Base-by-base conservation (phyloP, 2,113 vertebrate species). In the Myotis davidii region DNA sequence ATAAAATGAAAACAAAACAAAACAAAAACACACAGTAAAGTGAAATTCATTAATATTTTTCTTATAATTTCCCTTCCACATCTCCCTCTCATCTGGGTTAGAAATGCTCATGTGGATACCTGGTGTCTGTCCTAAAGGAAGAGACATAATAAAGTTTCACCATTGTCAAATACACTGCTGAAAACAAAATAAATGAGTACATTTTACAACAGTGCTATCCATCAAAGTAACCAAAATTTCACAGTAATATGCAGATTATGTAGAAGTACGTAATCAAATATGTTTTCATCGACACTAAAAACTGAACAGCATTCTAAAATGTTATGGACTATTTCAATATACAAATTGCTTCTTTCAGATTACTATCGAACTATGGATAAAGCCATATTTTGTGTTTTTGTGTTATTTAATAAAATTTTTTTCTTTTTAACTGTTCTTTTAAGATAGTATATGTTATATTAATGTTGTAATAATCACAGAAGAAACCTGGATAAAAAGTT, bases 71-170 rank as follows among this genome's bases (percentile, higher is more conserved):
- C 32, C 48, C 73, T 82, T 85, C 74, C 69, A 95, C 16, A 92
- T 37, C 23, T 90, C 84, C 20, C 74, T 89, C 21, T 97, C 69
- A 92, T 2, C 90, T 73, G 88, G 85, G 82, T 88, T 82, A 96
- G 67, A 96, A 76, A 93, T 67, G 76, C 59, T 92, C 64, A 85
- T 67, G 88, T 20, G 94, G 81, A 95, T 82, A 92, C 29, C n/a
- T 88, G 93, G 42, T n/a, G 34, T 69, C 86, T n/a, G 39, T 78
- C 83, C 95, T 94, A 94, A 96, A 95, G 67, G 39, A 96, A 95
- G 73, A 95, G 32, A 90, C 3, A 34, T 85, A 83, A 85, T 56
- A 65, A 83, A 90, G 85, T 78, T 90, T 95, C 20, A 48, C 25
- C 45, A 90, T 0, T 88, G 59, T 81, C 52, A 88, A 82, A 88